Base-by-base conservation (phyloP, 2,797 vertebrate species). In the Phataginus tetradactyla region DNA sequence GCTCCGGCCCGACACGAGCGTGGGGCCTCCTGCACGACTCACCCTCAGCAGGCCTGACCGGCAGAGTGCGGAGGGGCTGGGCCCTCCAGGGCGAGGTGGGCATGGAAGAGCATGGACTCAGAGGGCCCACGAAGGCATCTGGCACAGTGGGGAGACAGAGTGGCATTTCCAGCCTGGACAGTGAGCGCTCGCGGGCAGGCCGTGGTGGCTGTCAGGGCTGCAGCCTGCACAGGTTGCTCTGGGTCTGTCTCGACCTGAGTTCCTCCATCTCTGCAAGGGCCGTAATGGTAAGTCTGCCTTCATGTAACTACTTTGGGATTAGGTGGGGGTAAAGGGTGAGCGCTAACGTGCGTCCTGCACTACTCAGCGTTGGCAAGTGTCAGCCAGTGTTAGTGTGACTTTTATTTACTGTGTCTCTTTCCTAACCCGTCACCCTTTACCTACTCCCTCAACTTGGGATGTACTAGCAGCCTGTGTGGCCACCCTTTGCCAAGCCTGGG, bases 131-230 rank as follows among this genome's bases (percentile, higher is more conserved):
- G 71, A 32, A 4, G 12, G 17, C 45, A 13, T 51, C 6, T 20
- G 69, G 18, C 18, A 21, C 29, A 75, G 12, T 29, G 2, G 45
- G 45, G 45, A 51, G 6, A 21, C 45, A 5, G 71, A 12, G 29
- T 29, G 32, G 57, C 42, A 9, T 13, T 5, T 51, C 57, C 3
- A 14, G 57, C 11, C 2, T 1, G 12, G 15, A 37, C 6, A 0
- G 13, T 2, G 2, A 3, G 20, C 21, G 20, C 27, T 25, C 39
- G 21, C 6, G 3, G 29, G 29, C 15, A 0, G 12, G 17, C 6
- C 8, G 21, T 1, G 11, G 42, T 5, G 13, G 8, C 25, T 3
- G 1, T 32, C 21, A 45, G 59, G 27, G 11, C 55, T 39, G 53
- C 25, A 7, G 18, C 18, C 3, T 2, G 37, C 25, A 5, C 7